A percentile compares a stretch with the other conserved stretches of the same genome.
These are phyloP conservation scores for Cecropterus lyciades DNA, from an alignment of 1,140 invertebrate genomes.

Conservation along the genomic window DNA sequence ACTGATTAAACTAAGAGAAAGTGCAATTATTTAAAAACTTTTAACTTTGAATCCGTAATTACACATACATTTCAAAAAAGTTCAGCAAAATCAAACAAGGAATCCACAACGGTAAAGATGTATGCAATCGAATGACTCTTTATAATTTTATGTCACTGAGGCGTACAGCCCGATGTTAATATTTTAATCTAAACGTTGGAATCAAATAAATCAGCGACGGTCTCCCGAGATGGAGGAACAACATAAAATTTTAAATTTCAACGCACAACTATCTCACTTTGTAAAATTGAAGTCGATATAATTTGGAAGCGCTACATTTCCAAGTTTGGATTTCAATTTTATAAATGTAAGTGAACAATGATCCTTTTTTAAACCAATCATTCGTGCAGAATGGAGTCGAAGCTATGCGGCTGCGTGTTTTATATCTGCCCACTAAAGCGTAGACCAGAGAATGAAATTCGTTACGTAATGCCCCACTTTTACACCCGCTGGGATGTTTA, in stretches of 20 bases:
- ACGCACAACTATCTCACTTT: constrained; percentile 22
- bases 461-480: constrained; percentile 37
- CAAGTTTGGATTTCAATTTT: constrained; percentile 23
- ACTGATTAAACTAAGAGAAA: constrained; percentile 12
- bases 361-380: constrained; percentile 16
- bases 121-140: constrained; percentile 29
- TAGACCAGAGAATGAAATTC: constrained; percentile 33
- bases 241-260: constrained; percentile 9
- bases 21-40: constrained; percentile 18
- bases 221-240: constrained; percentile 17
- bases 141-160: constrained; percentile 5
- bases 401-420: constrained; percentile 20
- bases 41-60: constrained; percentile 23
- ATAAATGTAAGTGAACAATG: constrained; percentile 20
- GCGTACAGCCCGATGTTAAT: not conserved
- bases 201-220: constrained; percentile 18
- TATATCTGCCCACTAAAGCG: constrained; percentile 31
- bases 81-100: constrained; percentile 6
- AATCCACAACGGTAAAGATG: not conserved
- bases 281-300: constrained; percentile 30
- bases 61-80: constrained; percentile 15
- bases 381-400: not conserved
- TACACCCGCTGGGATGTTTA: constrained; percentile 36
- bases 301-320: not conserved
- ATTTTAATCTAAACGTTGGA: constrained; percentile 27